Percentiles rank a stretch among this genome's conserved stretches.
Conservation (phyloP, 1,140 invertebrate species). For the Plectrocnemia conspersa region DNA sequence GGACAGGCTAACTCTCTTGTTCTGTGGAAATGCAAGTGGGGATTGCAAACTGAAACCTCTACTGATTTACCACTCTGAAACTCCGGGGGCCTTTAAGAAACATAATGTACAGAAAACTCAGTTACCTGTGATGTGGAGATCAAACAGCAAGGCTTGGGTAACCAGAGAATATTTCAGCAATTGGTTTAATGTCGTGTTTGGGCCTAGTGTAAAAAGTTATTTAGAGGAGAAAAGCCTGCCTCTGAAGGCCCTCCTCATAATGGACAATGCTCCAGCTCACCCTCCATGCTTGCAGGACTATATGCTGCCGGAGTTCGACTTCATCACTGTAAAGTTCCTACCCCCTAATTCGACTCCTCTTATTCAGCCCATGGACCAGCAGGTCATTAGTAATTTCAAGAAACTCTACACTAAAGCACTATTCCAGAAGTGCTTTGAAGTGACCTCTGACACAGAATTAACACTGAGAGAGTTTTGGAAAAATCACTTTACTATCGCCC, state of each 20-base stretch:
- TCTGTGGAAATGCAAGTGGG: constrained; percentile 43
- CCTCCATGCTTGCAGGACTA: constrained; percentile 36
- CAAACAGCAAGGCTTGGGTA: constrained; percentile 41
- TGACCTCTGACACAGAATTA: background rate
- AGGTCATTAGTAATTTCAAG: constrained; percentile 27
- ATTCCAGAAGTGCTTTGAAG: constrained; percentile 12
- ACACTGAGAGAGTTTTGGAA: constrained; percentile 18
- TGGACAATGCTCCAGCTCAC: constrained; percentile 40
- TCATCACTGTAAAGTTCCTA: constrained; percentile 37
- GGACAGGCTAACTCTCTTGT: constrained; percentile 43
- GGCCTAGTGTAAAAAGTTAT: constrained; percentile 39
- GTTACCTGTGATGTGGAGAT: constrained; percentile 42
- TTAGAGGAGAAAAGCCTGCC: constrained; percentile 38
- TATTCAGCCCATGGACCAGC: constrained; percentile 50
- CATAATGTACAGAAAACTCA: constrained; percentile 35
- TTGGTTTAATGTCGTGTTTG: constrained; percentile 37
- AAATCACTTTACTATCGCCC: background rate
- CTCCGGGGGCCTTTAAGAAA: constrained; percentile 41
- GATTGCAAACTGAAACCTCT: constrained; percentile 45
- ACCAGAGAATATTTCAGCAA: constrained; percentile 37
- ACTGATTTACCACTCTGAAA: constrained; percentile 44
- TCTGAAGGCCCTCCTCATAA: constrained; percentile 37
- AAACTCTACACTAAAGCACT: constrained; percentile 22
- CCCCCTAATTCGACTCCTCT: constrained; percentile 49
- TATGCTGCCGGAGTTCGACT: constrained; percentile 36